Evolutionary conservation across 2,888 invertebrate species (phyloP), one percentile per base, ranked within the genome.

Genomic region (Bhutanitis thaidina): DNA sequence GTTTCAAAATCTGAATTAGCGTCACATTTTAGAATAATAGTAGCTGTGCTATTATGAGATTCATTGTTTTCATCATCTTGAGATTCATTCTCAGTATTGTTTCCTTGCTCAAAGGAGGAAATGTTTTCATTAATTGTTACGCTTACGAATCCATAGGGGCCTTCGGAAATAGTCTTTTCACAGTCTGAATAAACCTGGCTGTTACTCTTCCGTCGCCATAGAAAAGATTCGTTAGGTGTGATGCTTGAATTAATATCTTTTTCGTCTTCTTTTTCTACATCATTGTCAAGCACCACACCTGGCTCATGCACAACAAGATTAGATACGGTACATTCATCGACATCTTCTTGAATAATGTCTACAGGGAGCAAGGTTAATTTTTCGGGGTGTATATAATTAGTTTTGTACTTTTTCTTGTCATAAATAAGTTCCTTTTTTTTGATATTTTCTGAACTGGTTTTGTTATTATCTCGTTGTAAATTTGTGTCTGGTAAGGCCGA

Each of bases 161-260:
- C 79, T 41, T 86, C 88, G 12, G 77, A 73, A 43, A 61, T 12
- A 9, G 76, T 70, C 59, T 74, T 84, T 44, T 86, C 88, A 36
- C 72, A 68, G 41, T 89, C 89, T 1, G 79, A 77, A 62, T 84
- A 86, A 57, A 81, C 76, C 64, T 81, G 84, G 38, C 77, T 75
- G 54, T 63, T 75, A 59, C 82, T 85, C 73, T 88, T 91, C 53
- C 88, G 73, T 50, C 92, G 90, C 91, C 93, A 93, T 32, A 94
- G 76, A 73, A 94, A 94, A 3, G 94, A 93, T 57, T 89, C 90
- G 65, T 93, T 93, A 1, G 93, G 93, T 60, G 91, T 85, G 49
- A 92, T 84, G 10, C 69, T 74, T 14, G 81, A 64, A 59, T 68
- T 77, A 9, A 84, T 62, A 39, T 82, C 80, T 64, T 81, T 43